Evolutionary conservation across 2,113 vertebrate species (phyloP).

Genomic region (Parotia lawesii): DNA sequence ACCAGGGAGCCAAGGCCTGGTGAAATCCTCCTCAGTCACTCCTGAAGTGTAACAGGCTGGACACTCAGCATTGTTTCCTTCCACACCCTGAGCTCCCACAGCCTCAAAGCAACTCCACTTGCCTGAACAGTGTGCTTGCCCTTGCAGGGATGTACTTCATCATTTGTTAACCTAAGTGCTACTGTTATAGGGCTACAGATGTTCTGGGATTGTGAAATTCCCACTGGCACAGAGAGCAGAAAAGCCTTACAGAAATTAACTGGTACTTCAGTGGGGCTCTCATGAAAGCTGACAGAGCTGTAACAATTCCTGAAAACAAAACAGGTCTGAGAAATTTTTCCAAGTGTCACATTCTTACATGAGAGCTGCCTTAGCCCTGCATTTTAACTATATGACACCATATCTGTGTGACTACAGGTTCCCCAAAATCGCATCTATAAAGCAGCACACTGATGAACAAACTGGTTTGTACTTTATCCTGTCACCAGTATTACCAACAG

Average conservation of each 20-base stretch:
- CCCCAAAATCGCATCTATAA: background rate
- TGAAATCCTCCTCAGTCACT: background rate
- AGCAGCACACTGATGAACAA: background rate
- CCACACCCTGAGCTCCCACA: background rate
- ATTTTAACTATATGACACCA: background rate
- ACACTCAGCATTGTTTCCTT: background rate
- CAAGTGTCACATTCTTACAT: background rate
- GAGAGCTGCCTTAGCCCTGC: background rate
- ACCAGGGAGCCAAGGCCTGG: fast-evolving
- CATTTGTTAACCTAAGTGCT: background rate
- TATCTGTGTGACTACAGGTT: background rate
- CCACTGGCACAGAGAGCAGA: background rate
- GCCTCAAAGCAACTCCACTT: background rate
- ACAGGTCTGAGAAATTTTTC: background rate
- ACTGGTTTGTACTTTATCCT: background rate
- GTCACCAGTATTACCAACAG: background rate
- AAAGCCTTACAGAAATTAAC: background rate
- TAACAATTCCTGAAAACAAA: background rate
- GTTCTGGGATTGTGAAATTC: background rate
- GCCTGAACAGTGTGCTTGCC: fast-evolving
- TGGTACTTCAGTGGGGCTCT: background rate
- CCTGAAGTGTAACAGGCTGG: background rate
- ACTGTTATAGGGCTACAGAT: background rate
- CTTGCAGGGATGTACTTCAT: background rate
- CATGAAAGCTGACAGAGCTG: background rate